These are phyloP conservation scores for Planococcus citri DNA, from an alignment of 1,140 invertebrate species.

Conservation along the genomic window DNA sequence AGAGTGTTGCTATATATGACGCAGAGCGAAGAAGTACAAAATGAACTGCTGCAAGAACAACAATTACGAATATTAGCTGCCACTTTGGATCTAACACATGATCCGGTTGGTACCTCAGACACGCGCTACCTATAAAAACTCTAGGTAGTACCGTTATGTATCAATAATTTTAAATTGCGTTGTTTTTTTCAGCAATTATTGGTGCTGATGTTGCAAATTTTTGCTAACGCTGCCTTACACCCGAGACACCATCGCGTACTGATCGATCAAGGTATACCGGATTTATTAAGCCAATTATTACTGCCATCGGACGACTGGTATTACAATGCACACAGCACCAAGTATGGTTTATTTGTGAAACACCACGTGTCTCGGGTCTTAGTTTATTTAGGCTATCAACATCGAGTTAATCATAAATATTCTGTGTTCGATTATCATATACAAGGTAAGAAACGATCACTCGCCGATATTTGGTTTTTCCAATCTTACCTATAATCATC, in stretches of 20 bases:
- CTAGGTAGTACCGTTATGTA: too few species aligned
- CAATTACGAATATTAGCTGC: constrained; percentile 45
- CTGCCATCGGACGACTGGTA: constrained; percentile 62
- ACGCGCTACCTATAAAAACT: too few species aligned
- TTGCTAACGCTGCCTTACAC: constrained; percentile 48
- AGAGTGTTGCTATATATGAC: constrained; percentile 49
- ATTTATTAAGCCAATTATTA: constrained; percentile 51
- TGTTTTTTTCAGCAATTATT: constrained; percentile 48
- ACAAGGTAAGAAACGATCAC: constrained; percentile 10
- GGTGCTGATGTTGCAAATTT: constrained; percentile 51
- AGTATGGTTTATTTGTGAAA: constrained; percentile 56
- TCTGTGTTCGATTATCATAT: constrained; percentile 10
- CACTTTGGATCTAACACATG: constrained; percentile 49
- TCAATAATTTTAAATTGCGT: not conserved
- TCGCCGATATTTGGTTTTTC: too few species aligned
- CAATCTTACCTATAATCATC: too few species aligned
- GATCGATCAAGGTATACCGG: constrained; percentile 47
- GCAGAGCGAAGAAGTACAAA: constrained; percentile 42
- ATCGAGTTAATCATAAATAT: constrained; percentile 33
- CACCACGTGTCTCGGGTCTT: constrained; percentile 54
- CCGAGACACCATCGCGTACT: constrained; percentile 42
- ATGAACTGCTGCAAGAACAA: constrained; percentile 41
- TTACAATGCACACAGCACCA: constrained; percentile 59
- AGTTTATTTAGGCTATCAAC: constrained; percentile 41
- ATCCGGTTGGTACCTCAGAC: constrained; percentile 41